phyloP scores from a whole-genome alignment of 92 coral and sea anemone genomes.

The Paramuricea clavata region DNA sequence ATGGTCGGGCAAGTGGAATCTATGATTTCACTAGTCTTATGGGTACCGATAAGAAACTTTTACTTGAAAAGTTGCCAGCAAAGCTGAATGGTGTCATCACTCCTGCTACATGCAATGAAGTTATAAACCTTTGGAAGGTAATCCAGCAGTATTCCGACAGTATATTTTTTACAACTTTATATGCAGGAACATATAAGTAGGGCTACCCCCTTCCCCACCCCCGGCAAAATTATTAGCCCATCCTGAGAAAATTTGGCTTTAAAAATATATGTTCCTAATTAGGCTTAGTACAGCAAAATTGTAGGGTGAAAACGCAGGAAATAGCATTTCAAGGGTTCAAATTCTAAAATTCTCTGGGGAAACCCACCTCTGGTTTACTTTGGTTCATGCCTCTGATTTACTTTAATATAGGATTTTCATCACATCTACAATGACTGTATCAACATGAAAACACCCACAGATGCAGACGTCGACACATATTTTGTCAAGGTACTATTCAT shows the following conservation, averaged over 20 bases:
- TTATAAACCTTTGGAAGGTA: constrained; percentile 75
- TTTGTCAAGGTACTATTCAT: constrained; percentile 56
- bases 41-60: constrained; percentile 70
- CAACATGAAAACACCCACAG: constrained; percentile 65
- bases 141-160: not conserved
- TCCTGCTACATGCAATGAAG: constrained; percentile 63
- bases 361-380: too few relatives aligned
- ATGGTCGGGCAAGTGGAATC: constrained; percentile 71
- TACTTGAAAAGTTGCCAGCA: constrained; percentile 67
- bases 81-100: constrained; percentile 67
- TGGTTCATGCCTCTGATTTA: too few relatives aligned
- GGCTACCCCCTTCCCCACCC: too few relatives aligned
- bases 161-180: not conserved
- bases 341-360: not conserved
- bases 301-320: too few relatives aligned
- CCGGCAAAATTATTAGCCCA: too few relatives aligned
- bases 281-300: too few relatives aligned
- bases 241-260: not conserved
- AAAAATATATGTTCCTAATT: not conserved
- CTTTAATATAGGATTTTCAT: constrained; percentile 23
- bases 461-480: constrained; percentile 59
- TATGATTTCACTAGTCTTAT: constrained; percentile 72
- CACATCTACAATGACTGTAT: constrained; percentile 53
- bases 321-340: too few relatives aligned
- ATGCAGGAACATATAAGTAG: not conserved